phyloP scores from a whole-genome alignment of 2,797 vertebrate species.

The Schizopygopsis malacanthus region DNA sequence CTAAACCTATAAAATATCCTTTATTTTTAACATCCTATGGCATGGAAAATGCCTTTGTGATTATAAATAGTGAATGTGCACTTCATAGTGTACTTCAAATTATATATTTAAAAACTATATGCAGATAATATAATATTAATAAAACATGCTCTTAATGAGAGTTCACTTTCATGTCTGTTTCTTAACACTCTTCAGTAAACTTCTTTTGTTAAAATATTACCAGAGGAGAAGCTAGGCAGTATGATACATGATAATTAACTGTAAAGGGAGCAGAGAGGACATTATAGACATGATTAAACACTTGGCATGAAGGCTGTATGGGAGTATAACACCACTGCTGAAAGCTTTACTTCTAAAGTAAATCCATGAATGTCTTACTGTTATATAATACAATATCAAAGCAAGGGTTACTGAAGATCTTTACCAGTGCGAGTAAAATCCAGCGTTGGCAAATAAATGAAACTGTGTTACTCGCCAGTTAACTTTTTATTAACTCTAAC shows the following conservation, averaged over 20 bases:
- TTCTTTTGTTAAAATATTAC: background rate
- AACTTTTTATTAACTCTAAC: too few species aligned
- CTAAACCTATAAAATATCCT: background rate
- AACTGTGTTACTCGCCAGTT: background rate
- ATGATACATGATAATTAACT: conserved; percentile 1
- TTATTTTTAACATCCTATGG: too few species aligned
- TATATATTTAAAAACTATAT: background rate
- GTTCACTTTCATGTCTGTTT: background rate
- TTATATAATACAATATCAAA: background rate
- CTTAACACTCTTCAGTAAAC: background rate
- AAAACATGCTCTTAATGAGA: background rate
- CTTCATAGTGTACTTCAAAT: background rate
- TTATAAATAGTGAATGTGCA: background rate
- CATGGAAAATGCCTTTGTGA: background rate
- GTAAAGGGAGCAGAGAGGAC: conserved; percentile 16
- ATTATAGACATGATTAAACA: conserved; percentile 15
- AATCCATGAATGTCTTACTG: background rate
- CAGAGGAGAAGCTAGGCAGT: background rate
- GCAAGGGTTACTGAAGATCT: background rate
- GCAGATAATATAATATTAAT: background rate
- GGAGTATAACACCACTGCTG: background rate
- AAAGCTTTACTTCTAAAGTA: background rate
- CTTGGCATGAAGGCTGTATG: background rate
- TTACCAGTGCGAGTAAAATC: background rate
- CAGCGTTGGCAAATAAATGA: background rate